phyloP scores from a whole-genome alignment of 2,797 vertebrate species.

The Manis pentadactyla region DNA sequence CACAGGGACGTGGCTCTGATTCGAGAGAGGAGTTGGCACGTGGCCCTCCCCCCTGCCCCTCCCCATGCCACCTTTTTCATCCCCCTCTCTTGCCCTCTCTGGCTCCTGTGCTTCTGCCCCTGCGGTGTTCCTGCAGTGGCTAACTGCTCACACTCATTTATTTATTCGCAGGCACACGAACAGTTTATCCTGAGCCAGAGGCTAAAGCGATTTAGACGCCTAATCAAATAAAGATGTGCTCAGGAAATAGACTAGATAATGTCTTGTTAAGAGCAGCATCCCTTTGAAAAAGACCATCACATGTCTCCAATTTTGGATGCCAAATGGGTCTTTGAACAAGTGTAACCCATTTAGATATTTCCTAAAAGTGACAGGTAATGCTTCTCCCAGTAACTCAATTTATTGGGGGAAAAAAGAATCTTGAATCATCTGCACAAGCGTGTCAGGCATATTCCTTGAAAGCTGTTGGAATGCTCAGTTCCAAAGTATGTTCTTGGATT shows the following conservation, averaged over 20 bases:
- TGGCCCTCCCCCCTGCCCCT: no score
- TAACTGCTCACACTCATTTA: no score
- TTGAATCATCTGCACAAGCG: not conserved
- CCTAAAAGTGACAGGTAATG: not conserved
- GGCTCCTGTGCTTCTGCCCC: no score
- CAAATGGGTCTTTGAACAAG: not conserved
- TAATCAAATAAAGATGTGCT: slow-evolving; percentile 30
- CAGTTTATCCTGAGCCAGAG: not conserved
- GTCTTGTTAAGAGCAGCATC: not conserved
- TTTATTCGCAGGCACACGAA: not conserved
- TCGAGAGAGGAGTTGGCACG: no score
- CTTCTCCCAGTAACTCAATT: not conserved
- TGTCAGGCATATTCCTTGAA: not conserved
- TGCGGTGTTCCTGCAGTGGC: not conserved
- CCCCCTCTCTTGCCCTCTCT: not conserved
- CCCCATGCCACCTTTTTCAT: rapidly evolving
- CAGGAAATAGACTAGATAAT: slow-evolving; percentile 39
- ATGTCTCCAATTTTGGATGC: not conserved
- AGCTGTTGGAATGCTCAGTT: not conserved
- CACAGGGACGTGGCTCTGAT: no score
- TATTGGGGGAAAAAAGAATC: not conserved
- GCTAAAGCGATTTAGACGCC: not conserved
- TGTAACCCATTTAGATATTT: not conserved
- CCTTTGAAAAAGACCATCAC: not conserved
- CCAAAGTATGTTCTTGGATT: not conserved